Evolutionary conservation across 2,888 invertebrate species (phyloP), one percentile per base, ranked within the genome.

Genomic region (Lamellibrachia columna): DNA sequence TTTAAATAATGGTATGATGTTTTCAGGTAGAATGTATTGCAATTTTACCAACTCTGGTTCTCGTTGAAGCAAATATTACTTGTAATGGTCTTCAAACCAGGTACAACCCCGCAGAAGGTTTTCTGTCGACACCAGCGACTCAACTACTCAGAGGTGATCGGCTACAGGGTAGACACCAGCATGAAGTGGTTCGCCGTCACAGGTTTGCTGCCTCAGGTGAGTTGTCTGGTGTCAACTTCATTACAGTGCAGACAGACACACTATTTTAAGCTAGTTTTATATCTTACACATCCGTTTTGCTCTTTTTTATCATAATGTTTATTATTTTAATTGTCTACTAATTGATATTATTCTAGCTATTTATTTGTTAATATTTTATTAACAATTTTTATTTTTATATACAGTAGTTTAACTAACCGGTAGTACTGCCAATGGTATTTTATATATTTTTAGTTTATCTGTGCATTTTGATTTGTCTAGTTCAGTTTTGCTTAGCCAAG

Each of bases 181-280:
- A 93, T 96, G 93, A 95, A 95, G 92, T 96, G 96, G 96, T 94
- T 96, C 92, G 96, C 96, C 22, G 94, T 96, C 7, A 96, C 96
- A 15, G 96, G 96, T 15, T 95, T 96, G 22, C 95, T 95, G 9
- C 96, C 96, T 55, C 96, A 96, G 95, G 96, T 75, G 75, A 75
- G 75, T 22, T 11, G 15, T 22, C 6, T 96, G 40, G 52, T 52
- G 91, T 40, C 91, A 91, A 52, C 52, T 52, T 52, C 53, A 11
- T 52, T 40, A 28, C 91, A 90, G 15, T 90, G 90, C 11, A 22
- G 90, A 90, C 90, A 90, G 15, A 90, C 1, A 90, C 1, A 90
- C 11, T 22, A 90, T 22, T 22, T 22, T 11, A 90, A 90, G 40
- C 40, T 40, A 40, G 40, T 40, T 40, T 40, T 40, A 40, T 40